phyloP scores from a whole-genome alignment of 2,888 invertebrate genomes.

The Hoplodrina ambigua region DNA sequence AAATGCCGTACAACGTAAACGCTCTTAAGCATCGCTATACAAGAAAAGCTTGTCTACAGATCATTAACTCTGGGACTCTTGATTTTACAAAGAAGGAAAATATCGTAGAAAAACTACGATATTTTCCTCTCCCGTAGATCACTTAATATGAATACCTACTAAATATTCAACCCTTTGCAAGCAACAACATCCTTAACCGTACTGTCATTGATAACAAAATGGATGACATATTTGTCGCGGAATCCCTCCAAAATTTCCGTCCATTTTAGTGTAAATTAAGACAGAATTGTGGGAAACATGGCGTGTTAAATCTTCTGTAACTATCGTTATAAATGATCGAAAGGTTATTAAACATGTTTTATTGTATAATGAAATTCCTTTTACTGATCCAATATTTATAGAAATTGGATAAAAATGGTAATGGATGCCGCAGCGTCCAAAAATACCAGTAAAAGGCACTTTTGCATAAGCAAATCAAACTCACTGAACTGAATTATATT shows the following conservation, averaged over 20 bases:
- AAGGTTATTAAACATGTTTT: slow-evolving; percentile 58
- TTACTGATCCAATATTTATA: slow-evolving; percentile 44
- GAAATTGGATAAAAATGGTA: slow-evolving; percentile 31
- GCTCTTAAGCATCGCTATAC: neutral
- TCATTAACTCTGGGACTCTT: slow-evolving; percentile 24
- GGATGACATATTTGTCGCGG: slow-evolving; percentile 36
- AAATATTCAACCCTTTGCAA: slow-evolving; percentile 20
- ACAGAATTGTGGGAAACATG: slow-evolving; percentile 26
- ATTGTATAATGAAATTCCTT: slow-evolving; percentile 47
- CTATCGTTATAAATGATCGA: slow-evolving; percentile 55
- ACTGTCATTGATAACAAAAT: slow-evolving; percentile 19
- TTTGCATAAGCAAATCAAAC: too few relatives aligned
- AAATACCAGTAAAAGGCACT: neutral
- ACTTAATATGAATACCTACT: slow-evolving; percentile 7
- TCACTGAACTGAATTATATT: neutral
- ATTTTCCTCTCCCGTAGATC: slow-evolving; percentile 14
- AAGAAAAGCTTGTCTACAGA: slow-evolving; percentile 8
- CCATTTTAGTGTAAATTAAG: slow-evolving; percentile 55
- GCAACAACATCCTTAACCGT: slow-evolving; percentile 2
- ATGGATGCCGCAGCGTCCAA: neutral
- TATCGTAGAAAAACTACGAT: slow-evolving; percentile 2
- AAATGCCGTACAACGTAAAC: too few relatives aligned
- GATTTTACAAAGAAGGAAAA: slow-evolving; percentile 23
- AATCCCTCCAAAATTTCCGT: neutral
- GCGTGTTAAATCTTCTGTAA: slow-evolving; percentile 59